Conservation (phyloP, 2,797 vertebrate species). For the Urosaurus nigricauda region DNA sequence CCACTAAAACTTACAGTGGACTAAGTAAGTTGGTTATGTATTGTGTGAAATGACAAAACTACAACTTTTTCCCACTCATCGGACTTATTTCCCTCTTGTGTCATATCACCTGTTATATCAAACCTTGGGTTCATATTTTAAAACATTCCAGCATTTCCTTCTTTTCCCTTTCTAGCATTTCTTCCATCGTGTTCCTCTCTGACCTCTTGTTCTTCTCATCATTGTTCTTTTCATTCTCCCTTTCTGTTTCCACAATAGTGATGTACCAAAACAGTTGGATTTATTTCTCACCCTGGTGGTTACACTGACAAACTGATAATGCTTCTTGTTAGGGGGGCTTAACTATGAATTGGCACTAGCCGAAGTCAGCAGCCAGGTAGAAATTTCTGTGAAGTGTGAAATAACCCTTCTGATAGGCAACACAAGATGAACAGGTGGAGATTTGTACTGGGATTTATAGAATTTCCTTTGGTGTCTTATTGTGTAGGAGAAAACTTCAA, state of each 20-base stretch:
- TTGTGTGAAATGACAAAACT: neutral
- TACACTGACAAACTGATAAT: conserved; percentile 52
- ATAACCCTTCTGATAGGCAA: neutral
- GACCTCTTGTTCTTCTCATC: neutral
- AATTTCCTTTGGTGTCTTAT: conserved; percentile 5
- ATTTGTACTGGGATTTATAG: neutral
- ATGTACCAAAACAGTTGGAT: conserved; percentile 53
- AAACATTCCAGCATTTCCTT: neutral
- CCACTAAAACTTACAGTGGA: neutral
- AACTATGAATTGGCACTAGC: conserved; percentile 62
- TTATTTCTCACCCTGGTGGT: conserved; percentile 56
- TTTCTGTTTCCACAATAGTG: conserved; percentile 32
- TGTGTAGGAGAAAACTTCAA: neutral
- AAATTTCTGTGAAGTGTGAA: conserved; percentile 55
- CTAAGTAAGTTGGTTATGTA: neutral
- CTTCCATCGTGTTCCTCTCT: neutral
- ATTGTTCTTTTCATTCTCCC: conserved; percentile 38
- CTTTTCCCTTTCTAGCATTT: neutral
- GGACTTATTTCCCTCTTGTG: neutral
- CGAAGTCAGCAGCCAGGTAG: conserved; percentile 55
- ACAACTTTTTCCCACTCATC: conserved; percentile 1
- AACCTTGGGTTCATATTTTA: neutral
- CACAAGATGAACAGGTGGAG: neutral
- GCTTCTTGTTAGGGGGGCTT: conserved; percentile 21
- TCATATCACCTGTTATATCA: neutral